A percentile compares a stretch with the other conserved stretches of the same genome.
Conservation (phyloP, 2,888 invertebrate genomes). For the Sesia bembeciformis region DNA sequence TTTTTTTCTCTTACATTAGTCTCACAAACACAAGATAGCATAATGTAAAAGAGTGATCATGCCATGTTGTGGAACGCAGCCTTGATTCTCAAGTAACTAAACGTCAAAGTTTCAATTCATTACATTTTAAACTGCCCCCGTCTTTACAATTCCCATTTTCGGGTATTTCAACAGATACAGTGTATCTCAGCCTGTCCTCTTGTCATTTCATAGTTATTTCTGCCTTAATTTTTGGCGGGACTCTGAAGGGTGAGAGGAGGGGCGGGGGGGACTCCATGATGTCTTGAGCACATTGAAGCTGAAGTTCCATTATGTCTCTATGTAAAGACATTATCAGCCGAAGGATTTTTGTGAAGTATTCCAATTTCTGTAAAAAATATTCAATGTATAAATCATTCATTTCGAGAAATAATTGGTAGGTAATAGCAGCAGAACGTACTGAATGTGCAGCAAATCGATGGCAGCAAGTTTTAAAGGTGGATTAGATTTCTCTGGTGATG, state of each 20-base stretch:
- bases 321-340: constrained; percentile 62
- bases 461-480: not conserved
- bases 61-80: no score
- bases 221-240: constrained; percentile 47
- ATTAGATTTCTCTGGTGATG: not conserved
- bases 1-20: no score
- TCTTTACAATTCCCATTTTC: constrained; percentile 11
- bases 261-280: constrained; percentile 17
- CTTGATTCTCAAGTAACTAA: no score
- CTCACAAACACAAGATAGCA: no score
- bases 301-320: constrained; percentile 57
- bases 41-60: no score
- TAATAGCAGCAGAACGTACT: no score
- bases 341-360: constrained; percentile 61
- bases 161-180: constrained; percentile 27
- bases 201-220: constrained; percentile 62
- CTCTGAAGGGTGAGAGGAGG: constrained; percentile 23
- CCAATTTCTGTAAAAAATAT: constrained; percentile 49
- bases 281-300: constrained; percentile 37
- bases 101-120: constrained; percentile 3
- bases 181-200: constrained; percentile 21
- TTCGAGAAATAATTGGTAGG: no score
- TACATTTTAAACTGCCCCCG: constrained; percentile 11
- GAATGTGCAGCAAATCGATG: no score
- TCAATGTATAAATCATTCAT: not conserved